phyloP scores from a whole-genome alignment of 1,140 invertebrate genomes.

The Caenorhabditis latens region DNA sequence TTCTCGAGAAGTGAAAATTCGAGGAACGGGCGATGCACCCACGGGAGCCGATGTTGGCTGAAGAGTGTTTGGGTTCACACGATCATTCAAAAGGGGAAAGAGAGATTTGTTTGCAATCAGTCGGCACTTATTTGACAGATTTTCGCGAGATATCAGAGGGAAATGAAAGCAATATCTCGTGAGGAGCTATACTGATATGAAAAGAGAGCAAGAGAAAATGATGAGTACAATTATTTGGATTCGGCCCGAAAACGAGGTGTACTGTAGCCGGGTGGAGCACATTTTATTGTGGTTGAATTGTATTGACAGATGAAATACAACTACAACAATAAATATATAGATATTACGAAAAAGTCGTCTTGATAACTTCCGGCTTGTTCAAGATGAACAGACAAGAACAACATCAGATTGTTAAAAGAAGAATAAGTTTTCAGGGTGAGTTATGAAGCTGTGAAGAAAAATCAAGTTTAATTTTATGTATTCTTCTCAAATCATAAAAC shows the following conservation, averaged over 20 bases:
- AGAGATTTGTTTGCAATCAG: constrained; percentile 46
- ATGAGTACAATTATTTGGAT: background rate
- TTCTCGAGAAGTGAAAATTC: background rate
- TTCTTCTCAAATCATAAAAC: too few relatives aligned
- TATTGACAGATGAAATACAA: background rate
- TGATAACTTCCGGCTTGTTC: too few relatives aligned
- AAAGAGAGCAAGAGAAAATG: background rate
- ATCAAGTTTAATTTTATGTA: too few relatives aligned
- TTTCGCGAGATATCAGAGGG: background rate
- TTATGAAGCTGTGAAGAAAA: too few relatives aligned
- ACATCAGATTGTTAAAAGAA: too few relatives aligned
- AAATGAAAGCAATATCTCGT: constrained; percentile 1
- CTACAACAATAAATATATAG: background rate
- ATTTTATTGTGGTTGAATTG: background rate
- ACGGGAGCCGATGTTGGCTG: background rate
- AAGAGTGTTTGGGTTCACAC: constrained; percentile 50
- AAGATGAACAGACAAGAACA: too few relatives aligned
- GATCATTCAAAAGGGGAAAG: constrained; percentile 30
- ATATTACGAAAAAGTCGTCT: too few relatives aligned
- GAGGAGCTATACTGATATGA: constrained; percentile 15
- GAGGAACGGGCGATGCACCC: constrained; percentile 14
- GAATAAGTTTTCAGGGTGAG: too few relatives aligned
- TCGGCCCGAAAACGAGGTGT: background rate
- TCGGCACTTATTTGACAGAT: constrained; percentile 49
- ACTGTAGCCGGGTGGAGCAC: background rate